Evolutionary conservation across 2,888 invertebrate genomes (phyloP).

Genomic region (Busseola fusca): DNA sequence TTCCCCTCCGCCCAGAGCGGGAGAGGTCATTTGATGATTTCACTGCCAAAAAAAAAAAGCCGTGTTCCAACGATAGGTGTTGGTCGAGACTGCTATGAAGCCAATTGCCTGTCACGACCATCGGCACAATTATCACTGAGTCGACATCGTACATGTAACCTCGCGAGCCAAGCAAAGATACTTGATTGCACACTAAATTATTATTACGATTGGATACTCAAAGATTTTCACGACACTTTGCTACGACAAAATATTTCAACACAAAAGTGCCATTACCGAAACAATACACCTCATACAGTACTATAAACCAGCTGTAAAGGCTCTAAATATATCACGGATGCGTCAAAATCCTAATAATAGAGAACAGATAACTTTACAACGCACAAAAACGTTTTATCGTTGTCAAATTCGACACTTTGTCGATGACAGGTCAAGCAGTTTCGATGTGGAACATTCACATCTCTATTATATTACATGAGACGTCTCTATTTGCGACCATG

Average conservation of each 20-base stretch:
- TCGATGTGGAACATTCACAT: constrained; percentile 68
- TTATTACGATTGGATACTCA: not conserved
- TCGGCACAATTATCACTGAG: not conserved
- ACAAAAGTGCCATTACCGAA: constrained; percentile 1
- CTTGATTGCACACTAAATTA: not conserved
- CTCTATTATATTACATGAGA: constrained; percentile 65
- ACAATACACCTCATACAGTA: constrained; percentile 12
- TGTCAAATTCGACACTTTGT: constrained; percentile 64
- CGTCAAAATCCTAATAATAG: constrained; percentile 59
- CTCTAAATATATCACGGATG: constrained; percentile 55
- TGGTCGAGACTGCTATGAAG: not conserved
- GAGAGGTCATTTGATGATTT: no score
- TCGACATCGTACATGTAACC: not conserved
- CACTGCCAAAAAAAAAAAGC: no score
- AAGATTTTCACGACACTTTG: not conserved
- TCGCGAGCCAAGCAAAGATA: not conserved
- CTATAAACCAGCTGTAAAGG: constrained; percentile 30
- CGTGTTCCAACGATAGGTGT: not conserved
- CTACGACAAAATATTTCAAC: constrained; percentile 5
- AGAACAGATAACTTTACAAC: constrained; percentile 62
- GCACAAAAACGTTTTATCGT: constrained; percentile 63
- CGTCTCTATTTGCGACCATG: constrained; percentile 71
- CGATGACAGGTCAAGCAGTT: constrained; percentile 58
- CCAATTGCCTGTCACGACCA: not conserved
- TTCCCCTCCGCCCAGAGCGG: no score